These are phyloP conservation scores for Acanthochromis polyacanthus DNA, from an alignment of 2,113 vertebrate species.

Conservation along the genomic window DNA sequence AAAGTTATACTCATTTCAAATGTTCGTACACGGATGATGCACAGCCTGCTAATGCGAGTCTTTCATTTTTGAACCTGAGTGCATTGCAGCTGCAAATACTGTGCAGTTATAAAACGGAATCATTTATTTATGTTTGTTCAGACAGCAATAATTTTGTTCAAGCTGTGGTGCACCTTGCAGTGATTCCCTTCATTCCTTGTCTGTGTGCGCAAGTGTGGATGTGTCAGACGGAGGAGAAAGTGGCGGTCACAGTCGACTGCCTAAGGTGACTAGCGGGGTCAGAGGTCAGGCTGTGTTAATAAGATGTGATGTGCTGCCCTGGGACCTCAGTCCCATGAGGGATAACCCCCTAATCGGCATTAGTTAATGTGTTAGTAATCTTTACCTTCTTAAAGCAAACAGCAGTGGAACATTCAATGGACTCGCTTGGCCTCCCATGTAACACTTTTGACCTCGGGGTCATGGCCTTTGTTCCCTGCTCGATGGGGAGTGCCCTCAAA, in stretches of 20 bases:
- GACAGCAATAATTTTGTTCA: conserved; percentile 28
- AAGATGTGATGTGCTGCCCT: conserved; percentile 76
- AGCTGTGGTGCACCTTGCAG: conserved; percentile 61
- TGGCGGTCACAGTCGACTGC: conserved; percentile 71
- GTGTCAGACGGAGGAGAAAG: conserved; percentile 43
- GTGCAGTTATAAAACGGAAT: not conserved
- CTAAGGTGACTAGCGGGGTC: conserved; percentile 75
- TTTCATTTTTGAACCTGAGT: not conserved
- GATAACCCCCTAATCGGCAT: conserved; percentile 90
- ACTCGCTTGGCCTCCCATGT: conserved; percentile 88
- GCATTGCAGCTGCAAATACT: not conserved
- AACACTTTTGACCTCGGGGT: conserved; percentile 91
- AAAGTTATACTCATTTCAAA: not conserved
- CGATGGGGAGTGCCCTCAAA: conserved; percentile 90
- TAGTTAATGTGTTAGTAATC: conserved; percentile 94
- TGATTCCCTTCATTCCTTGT: not conserved
- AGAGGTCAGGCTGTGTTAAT: conserved; percentile 83
- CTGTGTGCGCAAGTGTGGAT: conserved; percentile 2
- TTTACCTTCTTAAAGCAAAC: conserved; percentile 96
- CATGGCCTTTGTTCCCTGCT: conserved; percentile 90
- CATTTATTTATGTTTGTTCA: conserved; percentile 25
- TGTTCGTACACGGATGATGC: not conserved
- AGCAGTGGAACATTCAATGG: conserved; percentile 86
- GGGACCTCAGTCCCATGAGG: conserved; percentile 87
- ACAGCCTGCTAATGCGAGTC: not conserved